phyloP scores from a whole-genome alignment of 2,797 vertebrate species.

The Gymnoscopelus microlampas region DNA sequence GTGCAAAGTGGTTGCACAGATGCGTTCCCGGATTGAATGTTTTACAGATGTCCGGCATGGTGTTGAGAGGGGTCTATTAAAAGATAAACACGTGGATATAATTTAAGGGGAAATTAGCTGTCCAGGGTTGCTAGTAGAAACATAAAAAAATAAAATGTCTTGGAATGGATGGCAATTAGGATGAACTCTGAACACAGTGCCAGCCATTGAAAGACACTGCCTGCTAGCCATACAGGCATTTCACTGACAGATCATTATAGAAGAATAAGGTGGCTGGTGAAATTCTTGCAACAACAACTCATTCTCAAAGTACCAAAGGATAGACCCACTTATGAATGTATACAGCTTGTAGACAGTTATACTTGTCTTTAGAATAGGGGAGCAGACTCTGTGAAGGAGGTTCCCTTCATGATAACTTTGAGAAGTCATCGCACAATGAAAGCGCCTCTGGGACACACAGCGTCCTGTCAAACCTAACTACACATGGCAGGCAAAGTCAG shows the following conservation, averaged over 20 bases:
- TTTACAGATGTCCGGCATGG: conserved; percentile 2
- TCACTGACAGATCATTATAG: neutral
- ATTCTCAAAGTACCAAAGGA: neutral
- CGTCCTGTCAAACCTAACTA: neutral
- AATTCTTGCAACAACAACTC: conserved; percentile 13
- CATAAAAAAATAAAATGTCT: conserved; percentile 35
- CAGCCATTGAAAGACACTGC: conserved; percentile 1
- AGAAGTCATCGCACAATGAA: neutral
- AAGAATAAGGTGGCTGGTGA: neutral
- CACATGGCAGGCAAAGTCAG: too few species aligned
- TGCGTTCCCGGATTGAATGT: too few species aligned
- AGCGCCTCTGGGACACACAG: neutral
- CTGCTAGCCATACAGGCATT: neutral
- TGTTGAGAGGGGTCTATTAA: conserved; percentile 50
- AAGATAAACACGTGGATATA: too few species aligned
- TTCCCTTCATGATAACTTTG: conserved; percentile 12
- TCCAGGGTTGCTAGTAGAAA: conserved; percentile 29
- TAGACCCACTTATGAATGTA: neutral
- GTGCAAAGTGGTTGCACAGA: too few species aligned
- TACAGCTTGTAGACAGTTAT: too few species aligned
- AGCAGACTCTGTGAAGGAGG: conserved; percentile 12
- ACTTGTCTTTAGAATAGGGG: neutral
- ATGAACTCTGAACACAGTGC: neutral
- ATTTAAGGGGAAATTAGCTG: conserved; percentile 50
- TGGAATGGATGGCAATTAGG: conserved; percentile 1